These are phyloP conservation scores for Sepioteuthis lessoniana DNA, from an alignment of 2,888 invertebrate species.

Conservation along the genomic window DNA sequence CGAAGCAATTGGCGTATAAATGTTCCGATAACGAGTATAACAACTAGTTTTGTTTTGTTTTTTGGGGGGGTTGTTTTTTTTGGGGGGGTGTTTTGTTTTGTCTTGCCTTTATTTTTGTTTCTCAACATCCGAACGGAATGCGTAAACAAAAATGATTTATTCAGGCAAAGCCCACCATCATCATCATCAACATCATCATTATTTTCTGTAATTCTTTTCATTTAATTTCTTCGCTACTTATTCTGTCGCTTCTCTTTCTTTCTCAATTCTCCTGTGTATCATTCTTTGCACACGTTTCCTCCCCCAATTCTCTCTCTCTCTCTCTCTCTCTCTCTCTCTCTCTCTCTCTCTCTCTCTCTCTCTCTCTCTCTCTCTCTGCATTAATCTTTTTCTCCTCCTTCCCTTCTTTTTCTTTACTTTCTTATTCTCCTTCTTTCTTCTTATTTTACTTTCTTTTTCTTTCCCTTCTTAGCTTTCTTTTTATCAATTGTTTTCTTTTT, in stretches of 20 bases:
- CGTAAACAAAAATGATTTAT: background rate
- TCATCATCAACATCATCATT: too few species aligned
- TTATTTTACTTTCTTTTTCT: background rate
- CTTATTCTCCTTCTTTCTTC: background rate
- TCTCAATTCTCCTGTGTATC: too few species aligned
- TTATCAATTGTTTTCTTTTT: background rate
- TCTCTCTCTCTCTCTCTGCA: background rate
- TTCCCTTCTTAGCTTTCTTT: background rate
- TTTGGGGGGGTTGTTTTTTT: too few species aligned
- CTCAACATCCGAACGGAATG: background rate
- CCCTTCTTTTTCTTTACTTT: background rate
- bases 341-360: background rate
- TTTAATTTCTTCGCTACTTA: too few species aligned
- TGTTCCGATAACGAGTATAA: background rate
- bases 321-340: too few species aligned
- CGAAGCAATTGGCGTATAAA: background rate
- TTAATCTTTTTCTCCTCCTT: background rate
- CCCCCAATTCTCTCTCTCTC: background rate
- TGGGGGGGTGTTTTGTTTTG: too few species aligned
- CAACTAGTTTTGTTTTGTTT: too few species aligned
- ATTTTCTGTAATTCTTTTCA: too few species aligned
- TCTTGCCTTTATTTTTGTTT: too few species aligned
- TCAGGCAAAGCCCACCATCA: too few species aligned
- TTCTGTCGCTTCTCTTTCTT: background rate
- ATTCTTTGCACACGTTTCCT: too few species aligned